These are phyloP conservation scores for Agrilus cyanescens DNA, from an alignment of 2,888 invertebrate species.

Conservation along the genomic window DNA sequence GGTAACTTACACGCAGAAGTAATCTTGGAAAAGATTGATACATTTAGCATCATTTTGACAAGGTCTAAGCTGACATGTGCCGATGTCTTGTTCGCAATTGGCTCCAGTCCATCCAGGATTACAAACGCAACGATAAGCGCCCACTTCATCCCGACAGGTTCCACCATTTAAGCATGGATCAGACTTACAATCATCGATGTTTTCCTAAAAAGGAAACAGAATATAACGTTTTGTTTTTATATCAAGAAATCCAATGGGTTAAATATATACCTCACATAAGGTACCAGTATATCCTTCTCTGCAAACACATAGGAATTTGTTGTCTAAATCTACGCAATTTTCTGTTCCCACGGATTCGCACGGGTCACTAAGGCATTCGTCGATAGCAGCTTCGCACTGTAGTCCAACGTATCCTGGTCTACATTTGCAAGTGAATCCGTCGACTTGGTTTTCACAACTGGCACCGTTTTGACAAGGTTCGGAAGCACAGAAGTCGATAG, in stretches of 20 bases:
- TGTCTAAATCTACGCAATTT: constrained; percentile 78
- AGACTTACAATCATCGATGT: constrained; percentile 77
- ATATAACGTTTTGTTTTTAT: background rate
- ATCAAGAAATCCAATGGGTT: constrained; percentile 1
- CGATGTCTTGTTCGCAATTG: constrained; percentile 77
- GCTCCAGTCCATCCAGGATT: constrained; percentile 77
- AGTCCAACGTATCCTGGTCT: constrained; percentile 83
- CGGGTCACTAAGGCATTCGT: constrained; percentile 84
- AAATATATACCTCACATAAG: constrained; percentile 53
- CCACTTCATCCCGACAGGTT: constrained; percentile 74
- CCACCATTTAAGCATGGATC: constrained; percentile 84
- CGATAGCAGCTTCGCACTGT: constrained; percentile 89
- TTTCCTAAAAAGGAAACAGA: constrained; percentile 34
- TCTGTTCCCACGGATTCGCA: constrained; percentile 86
- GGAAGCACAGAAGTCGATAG: constrained; percentile 83
- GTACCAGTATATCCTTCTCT: constrained; percentile 78
- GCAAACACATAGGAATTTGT: constrained; percentile 79
- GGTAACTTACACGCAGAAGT: constrained; percentile 69
- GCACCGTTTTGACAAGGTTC: constrained; percentile 89
- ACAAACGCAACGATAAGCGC: constrained; percentile 71
- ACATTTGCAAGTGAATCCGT: constrained; percentile 87
- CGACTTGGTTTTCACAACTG: constrained; percentile 73
- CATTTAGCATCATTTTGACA: constrained; percentile 90
- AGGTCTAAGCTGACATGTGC: constrained; percentile 73
- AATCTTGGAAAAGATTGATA: constrained; percentile 85